Base-by-base conservation (phyloP, 2,797 vertebrate species). In the Phataginus tricuspis region DNA sequence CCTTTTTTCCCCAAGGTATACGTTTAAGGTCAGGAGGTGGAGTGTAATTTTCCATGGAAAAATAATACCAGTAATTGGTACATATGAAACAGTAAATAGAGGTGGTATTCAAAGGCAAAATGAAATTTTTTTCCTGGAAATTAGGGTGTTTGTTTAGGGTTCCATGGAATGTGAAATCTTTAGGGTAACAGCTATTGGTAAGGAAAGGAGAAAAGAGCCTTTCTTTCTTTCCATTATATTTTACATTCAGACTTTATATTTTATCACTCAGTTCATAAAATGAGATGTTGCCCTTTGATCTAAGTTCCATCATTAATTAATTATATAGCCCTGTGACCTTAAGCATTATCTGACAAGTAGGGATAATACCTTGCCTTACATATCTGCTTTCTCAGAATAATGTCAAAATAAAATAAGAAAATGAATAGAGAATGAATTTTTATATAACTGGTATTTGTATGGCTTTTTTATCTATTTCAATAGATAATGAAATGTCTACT, bases 401-500 rank as follows among this genome's bases (percentile, higher is more conserved):
- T 59, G 39, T 79, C 77, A 92, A 53, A 69, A 34, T 85, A 59
- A 63, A 94, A n/a, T 69, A 27, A 82, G 55, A 80, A 91, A 91
- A 19, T 92, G 14, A 53, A 42, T 61, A 82, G 45, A 84, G 94
- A 90, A n/a, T 90, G 16, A 37, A 27, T 72, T 90, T 93, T 96
- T 42, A 93, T 77, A 39, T 78, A 66, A 49, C 82, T 83, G 21
- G 5, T 93, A 82, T 82, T 90, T 92, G 0, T 71, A 53, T 86
- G 21, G 15, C 11, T 88, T 88, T 94, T 96, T 85, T 19, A 11
- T 87, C 49, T 84, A 95, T 94, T 92, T 94, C 15, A 91, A 0
- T 55, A 95, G 64, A 94, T 95, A 82, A 92, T 74, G n/a, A 96
- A 90, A 83, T 80, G 0, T 51, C 42, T 59, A 66, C 53, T 89